Conservation (phyloP, 2,113 vertebrate species). For the Candoia aspera region DNA sequence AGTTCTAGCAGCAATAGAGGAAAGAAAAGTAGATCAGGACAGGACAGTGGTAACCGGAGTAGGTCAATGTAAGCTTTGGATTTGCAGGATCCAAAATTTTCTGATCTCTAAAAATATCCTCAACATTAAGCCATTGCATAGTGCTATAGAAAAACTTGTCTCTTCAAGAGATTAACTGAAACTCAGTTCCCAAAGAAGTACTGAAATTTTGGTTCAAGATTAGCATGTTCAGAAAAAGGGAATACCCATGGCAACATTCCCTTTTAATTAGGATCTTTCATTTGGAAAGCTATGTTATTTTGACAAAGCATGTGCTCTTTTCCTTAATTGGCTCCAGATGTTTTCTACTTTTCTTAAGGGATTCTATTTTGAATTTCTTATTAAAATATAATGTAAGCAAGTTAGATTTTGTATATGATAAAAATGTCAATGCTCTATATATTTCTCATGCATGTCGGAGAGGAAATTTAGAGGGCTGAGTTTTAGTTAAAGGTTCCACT, state of each 20-base stretch:
- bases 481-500: neutral
- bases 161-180: neutral
- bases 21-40: neutral
- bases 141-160: neutral
- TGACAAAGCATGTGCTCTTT: slow-evolving; percentile 20
- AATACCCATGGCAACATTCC: neutral
- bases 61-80: neutral
- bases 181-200: slow-evolving; percentile 8
- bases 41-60: neutral
- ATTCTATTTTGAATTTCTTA: slow-evolving; percentile 11
- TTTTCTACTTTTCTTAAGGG: slow-evolving; percentile 5
- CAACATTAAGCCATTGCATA: neutral
- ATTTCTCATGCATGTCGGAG: slow-evolving; percentile 25
- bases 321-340: slow-evolving; percentile 36
- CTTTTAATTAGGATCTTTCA: slow-evolving; percentile 14
- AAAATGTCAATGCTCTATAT: slow-evolving; percentile 9
- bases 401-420: neutral
- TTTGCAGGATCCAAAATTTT: neutral
- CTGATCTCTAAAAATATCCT: neutral
- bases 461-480: neutral
- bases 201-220: neutral
- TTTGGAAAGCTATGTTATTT: slow-evolving; percentile 20
- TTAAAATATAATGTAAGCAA: slow-evolving; percentile 35
- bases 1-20: neutral
- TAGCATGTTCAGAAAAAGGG: neutral